Base-by-base conservation (phyloP, 2,888 invertebrate species). In the Calliphora vomitoria region DNA sequence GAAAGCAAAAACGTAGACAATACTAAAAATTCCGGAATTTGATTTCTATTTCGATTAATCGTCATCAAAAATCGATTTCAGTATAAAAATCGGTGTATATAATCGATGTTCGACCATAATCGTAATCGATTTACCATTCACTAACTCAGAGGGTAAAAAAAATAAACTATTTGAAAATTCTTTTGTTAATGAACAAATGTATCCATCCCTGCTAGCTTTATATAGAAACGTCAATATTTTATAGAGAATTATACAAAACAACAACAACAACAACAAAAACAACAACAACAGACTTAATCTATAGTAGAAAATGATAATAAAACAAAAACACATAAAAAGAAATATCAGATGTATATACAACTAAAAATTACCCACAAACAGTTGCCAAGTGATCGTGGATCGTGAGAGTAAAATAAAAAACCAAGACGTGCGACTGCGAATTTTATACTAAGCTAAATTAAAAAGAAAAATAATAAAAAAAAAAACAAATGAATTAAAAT, bases 311-410 rank as follows among this genome's bases (percentile, higher is more conserved):
- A 50, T 38, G 50, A 50, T 25, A 66, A 53, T 47, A 47, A 25
- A 68, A 20, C 3, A 55, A 38, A 25, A 68, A 60, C 31, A 69
- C 35, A 50, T 20, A 72, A 58, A 68, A 68, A 79, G 41, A 55
- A 85, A 76, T 68, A 79, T 78, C 78, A 79, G 66, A 66, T 31
- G 41, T 31, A 38, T 72, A 62, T 74, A 87, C 72, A 87, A 85
- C 50, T 64, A 79, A 84, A 83, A 76, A 41, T 71, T 83, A 55
- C 62, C 60, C 47, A 82, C 64, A 81, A 82, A 79, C 87, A 87
- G 87, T 87, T 87, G 87, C 78, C 81, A 84, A 87, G 69, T 75
- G 87, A 87, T 87, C 87, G 85, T 66, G 75, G 82, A 85, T 75
- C 87, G 85, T 71, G 79, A 79, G 85, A 87, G 85, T 75, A 79